Conservation (phyloP, 2,797 vertebrate species). For the Phataginus tetradactyla region DNA sequence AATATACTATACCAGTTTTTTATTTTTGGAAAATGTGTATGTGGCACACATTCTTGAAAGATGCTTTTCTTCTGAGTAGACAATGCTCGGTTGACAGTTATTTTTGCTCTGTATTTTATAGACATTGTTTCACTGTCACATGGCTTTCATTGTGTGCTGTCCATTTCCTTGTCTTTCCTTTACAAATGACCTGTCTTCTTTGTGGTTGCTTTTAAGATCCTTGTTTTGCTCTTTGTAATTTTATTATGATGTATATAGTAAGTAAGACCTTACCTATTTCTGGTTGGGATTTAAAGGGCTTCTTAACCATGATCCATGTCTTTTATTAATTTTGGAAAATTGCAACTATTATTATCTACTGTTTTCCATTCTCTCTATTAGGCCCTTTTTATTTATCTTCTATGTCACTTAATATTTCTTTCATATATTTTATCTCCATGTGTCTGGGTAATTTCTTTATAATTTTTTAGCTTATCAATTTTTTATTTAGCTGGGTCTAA, state of each 20-base stretch:
- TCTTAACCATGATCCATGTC: background rate
- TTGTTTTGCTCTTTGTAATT: background rate
- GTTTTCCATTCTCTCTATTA: background rate
- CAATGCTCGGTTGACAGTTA: background rate
- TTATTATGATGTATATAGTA: background rate
- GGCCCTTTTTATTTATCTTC: background rate
- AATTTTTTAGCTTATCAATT: background rate
- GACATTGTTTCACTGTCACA: background rate
- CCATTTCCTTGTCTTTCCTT: background rate
- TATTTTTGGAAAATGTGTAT: background rate
- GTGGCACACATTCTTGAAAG: constrained; percentile 5
- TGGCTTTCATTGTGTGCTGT: background rate
- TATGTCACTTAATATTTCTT: background rate
- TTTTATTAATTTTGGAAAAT: background rate
- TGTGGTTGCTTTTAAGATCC: background rate
- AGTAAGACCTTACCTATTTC: background rate
- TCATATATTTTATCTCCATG: background rate
- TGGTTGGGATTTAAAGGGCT: background rate
- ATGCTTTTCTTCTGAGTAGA: background rate
- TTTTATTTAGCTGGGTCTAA: background rate
- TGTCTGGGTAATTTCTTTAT: background rate
- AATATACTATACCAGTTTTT: background rate
- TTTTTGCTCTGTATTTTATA: constrained; percentile 42
- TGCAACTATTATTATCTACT: background rate
- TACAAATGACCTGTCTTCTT: background rate